Conservation (phyloP, 2,113 vertebrate species). For the Nothoprocta pentlandii region DNA sequence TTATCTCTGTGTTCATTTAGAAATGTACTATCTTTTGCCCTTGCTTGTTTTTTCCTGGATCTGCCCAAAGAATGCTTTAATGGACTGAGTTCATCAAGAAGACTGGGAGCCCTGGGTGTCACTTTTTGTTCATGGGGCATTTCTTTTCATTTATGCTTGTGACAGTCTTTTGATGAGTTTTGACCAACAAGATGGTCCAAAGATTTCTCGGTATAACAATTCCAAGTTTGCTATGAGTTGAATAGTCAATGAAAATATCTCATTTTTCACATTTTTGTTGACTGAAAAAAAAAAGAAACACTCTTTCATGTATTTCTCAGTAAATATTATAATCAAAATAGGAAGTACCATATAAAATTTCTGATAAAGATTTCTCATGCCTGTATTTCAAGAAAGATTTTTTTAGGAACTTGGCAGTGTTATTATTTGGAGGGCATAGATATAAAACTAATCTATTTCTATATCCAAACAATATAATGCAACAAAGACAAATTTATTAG, state of each 20-base stretch:
- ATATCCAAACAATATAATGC: constrained; percentile 8
- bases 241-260: not conserved
- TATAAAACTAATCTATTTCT: constrained; percentile 39
- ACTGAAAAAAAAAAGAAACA: not conserved
- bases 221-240: not conserved
- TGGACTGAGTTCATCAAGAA: not conserved
- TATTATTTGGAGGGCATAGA: not conserved
- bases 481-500: constrained; percentile 40
- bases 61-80: not conserved
- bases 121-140: not conserved
- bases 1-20: not conserved
- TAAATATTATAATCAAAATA: not conserved
- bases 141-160: not conserved
- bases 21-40: not conserved
- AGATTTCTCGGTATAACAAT: not conserved
- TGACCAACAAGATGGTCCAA: not conserved
- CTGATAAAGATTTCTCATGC: not conserved
- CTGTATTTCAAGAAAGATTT: not conserved
- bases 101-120: not conserved
- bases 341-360: not conserved
- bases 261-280: not conserved
- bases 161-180: not conserved
- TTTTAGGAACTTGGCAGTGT: not conserved
- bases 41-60: not conserved
- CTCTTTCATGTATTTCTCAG: not conserved